phyloP scores from a whole-genome alignment of 2,797 vertebrate species.

The Oryzias dopingdopingensis region DNA sequence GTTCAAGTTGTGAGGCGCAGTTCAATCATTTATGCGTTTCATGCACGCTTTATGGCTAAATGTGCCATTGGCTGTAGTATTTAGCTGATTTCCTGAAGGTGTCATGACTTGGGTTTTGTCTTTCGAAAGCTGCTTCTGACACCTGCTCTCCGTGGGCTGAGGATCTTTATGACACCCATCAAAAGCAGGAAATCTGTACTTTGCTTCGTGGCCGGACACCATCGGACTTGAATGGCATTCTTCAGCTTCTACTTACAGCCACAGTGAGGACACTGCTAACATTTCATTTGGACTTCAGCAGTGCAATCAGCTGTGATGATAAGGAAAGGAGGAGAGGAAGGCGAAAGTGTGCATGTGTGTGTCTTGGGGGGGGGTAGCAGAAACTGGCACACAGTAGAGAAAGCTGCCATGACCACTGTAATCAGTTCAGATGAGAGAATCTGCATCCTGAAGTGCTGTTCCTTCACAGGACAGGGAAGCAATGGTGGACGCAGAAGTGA shows the following conservation, averaged over 20 bases:
- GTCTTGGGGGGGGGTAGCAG: constrained; percentile 18
- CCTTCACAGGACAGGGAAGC: constrained; percentile 18
- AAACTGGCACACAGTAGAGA: constrained; percentile 45
- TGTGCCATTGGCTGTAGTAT: constrained; percentile 35
- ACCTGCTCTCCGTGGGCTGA: constrained; percentile 23
- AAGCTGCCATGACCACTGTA: constrained; percentile 48
- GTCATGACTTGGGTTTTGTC: constrained; percentile 18
- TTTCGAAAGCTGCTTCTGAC: constrained; percentile 17
- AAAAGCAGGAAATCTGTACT: constrained; percentile 13
- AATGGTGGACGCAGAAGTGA: background rate
- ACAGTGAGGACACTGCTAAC: constrained; percentile 47
- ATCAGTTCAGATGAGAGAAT: constrained; percentile 62
- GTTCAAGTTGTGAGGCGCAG: constrained; percentile 36
- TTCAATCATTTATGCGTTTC: constrained; percentile 51
- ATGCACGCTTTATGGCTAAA: constrained; percentile 50
- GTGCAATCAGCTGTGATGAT: constrained; percentile 69
- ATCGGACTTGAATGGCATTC: constrained; percentile 11
- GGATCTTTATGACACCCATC: constrained; percentile 1
- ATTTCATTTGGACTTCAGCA: constrained; percentile 53
- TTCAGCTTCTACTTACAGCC: constrained; percentile 40
- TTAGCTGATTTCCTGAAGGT: constrained; percentile 45
- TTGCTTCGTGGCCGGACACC: constrained; percentile 23
- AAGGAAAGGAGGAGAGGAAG: constrained; percentile 16
- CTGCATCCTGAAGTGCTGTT: constrained; percentile 25
- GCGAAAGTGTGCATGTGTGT: constrained; percentile 7